These are phyloP conservation scores for Centroberyx gerrardi DNA, from an alignment of 2,797 vertebrate species.

Conservation along the genomic window DNA sequence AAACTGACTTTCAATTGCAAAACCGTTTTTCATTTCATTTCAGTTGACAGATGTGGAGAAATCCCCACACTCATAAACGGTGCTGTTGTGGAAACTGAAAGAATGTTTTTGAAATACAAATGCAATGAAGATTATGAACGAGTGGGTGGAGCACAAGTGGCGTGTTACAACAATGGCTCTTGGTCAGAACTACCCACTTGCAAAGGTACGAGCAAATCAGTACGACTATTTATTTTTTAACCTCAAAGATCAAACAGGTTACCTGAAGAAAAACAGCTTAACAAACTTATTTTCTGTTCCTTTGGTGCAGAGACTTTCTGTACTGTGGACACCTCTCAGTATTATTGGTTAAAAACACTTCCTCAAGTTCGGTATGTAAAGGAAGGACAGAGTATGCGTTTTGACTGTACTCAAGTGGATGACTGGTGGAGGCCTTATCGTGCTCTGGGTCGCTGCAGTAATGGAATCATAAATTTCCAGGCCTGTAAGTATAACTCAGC, in stretches of 20 bases:
- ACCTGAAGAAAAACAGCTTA: neutral
- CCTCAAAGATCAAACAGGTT: neutral
- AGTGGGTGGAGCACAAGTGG: slow-evolving; percentile 31
- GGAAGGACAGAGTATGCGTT: rapidly evolving
- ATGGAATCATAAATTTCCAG: rapidly evolving
- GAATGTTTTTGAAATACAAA: neutral
- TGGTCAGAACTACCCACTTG: slow-evolving; percentile 62
- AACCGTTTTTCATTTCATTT: slow-evolving; percentile 8
- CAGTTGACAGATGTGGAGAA: slow-evolving; percentile 42
- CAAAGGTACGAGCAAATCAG: slow-evolving; percentile 27
- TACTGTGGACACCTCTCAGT: rapidly evolving
- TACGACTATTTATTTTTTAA: neutral
- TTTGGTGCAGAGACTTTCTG: slow-evolving; percentile 53
- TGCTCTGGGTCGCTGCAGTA: rapidly evolving
- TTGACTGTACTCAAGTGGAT: neutral
- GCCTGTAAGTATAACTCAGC: slow-evolving; percentile 39
- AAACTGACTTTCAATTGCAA: neutral
- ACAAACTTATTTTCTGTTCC: neutral
- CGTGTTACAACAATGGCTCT: slow-evolving; percentile 31
- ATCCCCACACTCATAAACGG: neutral
- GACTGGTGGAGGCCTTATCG: neutral
- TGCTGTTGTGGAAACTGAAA: rapidly evolving
- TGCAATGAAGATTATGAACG: neutral
- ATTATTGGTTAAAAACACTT: rapidly evolving
- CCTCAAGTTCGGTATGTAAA: rapidly evolving